These are phyloP conservation scores for Phalacrocorax pelagicus DNA, from an alignment of 2,113 vertebrate species.

Conservation along the genomic window DNA sequence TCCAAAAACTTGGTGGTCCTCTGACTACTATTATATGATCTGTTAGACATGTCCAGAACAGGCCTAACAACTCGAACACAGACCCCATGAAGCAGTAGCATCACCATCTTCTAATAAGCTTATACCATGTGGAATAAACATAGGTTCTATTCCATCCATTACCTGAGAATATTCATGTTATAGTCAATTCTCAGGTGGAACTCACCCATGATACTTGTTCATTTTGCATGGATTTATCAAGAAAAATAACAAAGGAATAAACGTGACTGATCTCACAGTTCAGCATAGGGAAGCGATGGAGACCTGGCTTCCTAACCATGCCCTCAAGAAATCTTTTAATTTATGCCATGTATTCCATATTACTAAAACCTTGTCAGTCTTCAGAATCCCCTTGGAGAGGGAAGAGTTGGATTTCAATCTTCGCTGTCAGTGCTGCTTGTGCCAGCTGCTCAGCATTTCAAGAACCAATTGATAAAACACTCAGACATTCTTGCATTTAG, in stretches of 20 bases:
- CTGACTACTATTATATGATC: not conserved
- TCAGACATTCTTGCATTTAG: not conserved
- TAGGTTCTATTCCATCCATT: not conserved
- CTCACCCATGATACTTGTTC: not conserved
- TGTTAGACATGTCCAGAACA: not conserved
- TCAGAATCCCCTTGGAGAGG: not conserved
- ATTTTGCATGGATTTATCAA: not conserved
- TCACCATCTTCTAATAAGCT: not conserved
- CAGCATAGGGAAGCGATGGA: not conserved
- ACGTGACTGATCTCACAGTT: not conserved
- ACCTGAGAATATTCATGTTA: not conserved
- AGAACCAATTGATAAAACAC: not conserved
- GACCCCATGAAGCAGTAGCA: not conserved
- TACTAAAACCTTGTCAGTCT: not conserved
- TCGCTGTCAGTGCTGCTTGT: not conserved
- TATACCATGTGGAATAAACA: not conserved
- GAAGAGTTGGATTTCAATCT: not conserved
- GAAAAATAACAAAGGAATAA: not conserved
- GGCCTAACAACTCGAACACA: not conserved
- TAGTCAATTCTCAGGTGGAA: not conserved
- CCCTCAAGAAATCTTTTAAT: not conserved
- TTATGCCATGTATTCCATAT: not conserved
- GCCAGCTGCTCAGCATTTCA: not conserved
- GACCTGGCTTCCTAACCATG: not conserved
- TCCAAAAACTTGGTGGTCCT: not conserved